phyloP scores from a whole-genome alignment of 2,797 vertebrate species.

The Alectoris magna region DNA sequence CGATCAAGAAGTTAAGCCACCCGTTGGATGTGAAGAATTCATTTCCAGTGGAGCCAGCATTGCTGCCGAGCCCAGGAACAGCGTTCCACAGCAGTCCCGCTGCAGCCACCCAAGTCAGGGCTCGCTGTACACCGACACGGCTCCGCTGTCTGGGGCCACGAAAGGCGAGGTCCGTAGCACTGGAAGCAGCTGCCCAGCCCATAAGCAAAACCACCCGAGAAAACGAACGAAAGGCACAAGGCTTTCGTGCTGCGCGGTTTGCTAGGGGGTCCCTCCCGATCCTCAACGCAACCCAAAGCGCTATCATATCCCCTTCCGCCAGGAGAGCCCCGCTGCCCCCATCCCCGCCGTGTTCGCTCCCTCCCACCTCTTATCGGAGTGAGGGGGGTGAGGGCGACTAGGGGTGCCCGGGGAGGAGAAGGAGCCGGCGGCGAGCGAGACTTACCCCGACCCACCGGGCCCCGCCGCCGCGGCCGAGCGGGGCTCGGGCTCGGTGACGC shows the following conservation, averaged over 20 bases:
- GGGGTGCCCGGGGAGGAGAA: too few species aligned
- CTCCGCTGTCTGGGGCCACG: background rate
- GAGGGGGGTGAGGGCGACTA: too few species aligned
- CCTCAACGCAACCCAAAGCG: background rate
- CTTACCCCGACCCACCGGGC: conserved; percentile 19
- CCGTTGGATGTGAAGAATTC: background rate
- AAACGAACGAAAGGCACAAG: background rate
- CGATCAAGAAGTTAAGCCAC: background rate
- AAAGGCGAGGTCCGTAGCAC: background rate
- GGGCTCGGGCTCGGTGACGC: background rate
- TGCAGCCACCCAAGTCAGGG: background rate
- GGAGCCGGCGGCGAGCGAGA: background rate
- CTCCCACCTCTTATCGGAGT: background rate
- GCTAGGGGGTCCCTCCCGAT: background rate
- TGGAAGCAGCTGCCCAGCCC: background rate
- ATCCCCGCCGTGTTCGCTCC: background rate
- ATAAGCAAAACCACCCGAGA: background rate
- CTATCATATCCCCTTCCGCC: background rate
- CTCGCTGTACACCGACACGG: background rate
- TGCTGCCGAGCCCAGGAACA: background rate
- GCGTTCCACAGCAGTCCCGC: background rate
- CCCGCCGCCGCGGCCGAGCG: background rate
- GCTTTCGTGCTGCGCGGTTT: background rate
- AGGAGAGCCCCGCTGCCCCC: background rate
- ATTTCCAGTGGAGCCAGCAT: background rate